Base-by-base conservation (phyloP, 1,140 invertebrate species). In the Zaprionus ghesquierei region DNA sequence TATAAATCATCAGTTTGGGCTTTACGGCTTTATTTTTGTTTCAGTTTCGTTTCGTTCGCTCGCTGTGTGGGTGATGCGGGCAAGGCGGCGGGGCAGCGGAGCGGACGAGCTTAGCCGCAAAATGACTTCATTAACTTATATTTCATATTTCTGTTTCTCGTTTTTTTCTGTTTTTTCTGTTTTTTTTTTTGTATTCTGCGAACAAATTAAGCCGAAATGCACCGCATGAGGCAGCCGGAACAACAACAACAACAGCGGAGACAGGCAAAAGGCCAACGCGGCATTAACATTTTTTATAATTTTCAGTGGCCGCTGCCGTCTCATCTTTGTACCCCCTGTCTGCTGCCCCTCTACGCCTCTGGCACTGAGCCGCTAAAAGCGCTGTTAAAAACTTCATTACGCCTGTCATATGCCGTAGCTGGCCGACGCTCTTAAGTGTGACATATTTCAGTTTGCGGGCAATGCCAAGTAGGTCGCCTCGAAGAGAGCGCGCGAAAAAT, bases 41-140 rank as follows among this genome's bases (percentile, higher is more conserved):
- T 55, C 66, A 56, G 33, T 51, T 38, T 35, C 13, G 27, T 8
- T n/a, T 53, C 15, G 35, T 53, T 27, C 23, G 33, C 54, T 33
- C 46, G 38, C n/a, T 58, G 81, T 41, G 75, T 86, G 68, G 63
- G 75, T 68, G 72, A 69, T 69, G 68, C 69, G 60, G 73, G 76
- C 49, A 29, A 8, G 41, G n/a, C n/a, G n/a, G 54, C 20, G 35
- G 20, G 25, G 10, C 60, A 20, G 46, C 22, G n/a, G 31, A 27
- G 27, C 29, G 12, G 27, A 35, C 15, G 51, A 66, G 79, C 84
- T 89, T 64, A 87, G 82, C 82, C 84, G 84, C 84, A 79, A 87
- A 89, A 89, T 89, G 84, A 89, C 84, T 89, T 89, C 84, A 89
- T 89, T 89, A 89, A 89, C 66, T 77, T 77, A 77, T 82, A 85